phyloP scores from a whole-genome alignment of 2,797 vertebrate genomes.

The Enteromius viviparus region DNA sequence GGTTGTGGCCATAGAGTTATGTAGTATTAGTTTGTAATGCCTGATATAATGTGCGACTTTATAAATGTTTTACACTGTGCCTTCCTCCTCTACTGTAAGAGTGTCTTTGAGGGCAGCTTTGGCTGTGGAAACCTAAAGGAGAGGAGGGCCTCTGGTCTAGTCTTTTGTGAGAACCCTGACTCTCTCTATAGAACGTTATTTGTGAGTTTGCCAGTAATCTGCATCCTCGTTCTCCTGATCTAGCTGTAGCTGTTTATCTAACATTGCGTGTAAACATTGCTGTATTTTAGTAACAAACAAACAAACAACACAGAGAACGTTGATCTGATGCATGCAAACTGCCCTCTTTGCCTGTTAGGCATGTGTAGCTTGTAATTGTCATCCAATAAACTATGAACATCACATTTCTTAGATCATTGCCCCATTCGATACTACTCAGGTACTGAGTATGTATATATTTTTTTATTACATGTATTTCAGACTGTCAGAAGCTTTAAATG shows the following conservation, averaged over 20 bases:
- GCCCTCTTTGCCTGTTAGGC: background rate
- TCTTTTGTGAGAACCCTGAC: constrained; percentile 93
- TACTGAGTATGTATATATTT: background rate
- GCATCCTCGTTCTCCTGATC: constrained; percentile 68
- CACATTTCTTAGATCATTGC: background rate
- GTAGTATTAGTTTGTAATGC: background rate
- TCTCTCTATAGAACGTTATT: constrained; percentile 90
- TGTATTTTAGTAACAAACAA: constrained; percentile 9
- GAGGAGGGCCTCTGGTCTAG: constrained; percentile 93
- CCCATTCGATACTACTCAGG: background rate
- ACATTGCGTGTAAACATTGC: constrained; percentile 31
- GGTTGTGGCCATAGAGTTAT: background rate
- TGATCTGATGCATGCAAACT: constrained; percentile 11
- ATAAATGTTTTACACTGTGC: constrained; percentile 75
- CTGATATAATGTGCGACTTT: constrained; percentile 26
- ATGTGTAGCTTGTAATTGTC: background rate
- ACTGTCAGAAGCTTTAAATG: background rate
- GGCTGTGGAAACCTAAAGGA: constrained; percentile 94
- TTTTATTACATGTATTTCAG: background rate
- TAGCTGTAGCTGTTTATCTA: constrained; percentile 60
- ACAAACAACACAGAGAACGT: background rate
- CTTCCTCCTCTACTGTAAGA: constrained; percentile 77
- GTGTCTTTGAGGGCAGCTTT: constrained; percentile 95
- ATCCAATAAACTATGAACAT: constrained; percentile 2
- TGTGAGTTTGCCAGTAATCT: constrained; percentile 85